These are phyloP conservation scores for Diuraphis noxia DNA, from an alignment of 1,140 invertebrate genomes.

Conservation along the genomic window DNA sequence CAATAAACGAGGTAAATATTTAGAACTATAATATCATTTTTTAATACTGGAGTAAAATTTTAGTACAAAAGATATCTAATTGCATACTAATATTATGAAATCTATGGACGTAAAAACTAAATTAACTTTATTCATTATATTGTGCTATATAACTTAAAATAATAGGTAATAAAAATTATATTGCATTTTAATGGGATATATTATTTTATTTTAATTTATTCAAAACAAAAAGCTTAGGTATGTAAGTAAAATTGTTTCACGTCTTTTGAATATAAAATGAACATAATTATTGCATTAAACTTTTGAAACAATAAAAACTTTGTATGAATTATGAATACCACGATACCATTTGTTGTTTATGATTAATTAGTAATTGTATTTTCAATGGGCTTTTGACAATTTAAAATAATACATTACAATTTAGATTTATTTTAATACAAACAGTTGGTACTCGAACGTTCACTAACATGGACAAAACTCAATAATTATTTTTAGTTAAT, in stretches of 20 bases:
- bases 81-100: neutral
- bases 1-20: neutral
- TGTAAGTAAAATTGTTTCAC: neutral
- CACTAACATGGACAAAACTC: neutral
- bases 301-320: constrained; percentile 11
- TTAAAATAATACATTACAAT: neutral
- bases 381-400: neutral
- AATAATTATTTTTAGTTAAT: neutral
- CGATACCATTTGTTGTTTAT: neutral
- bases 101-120: neutral
- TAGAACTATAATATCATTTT: neutral
- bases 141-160: no score
- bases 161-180: neutral
- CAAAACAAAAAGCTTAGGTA: neutral
- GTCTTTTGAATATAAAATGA: neutral
- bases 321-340: neutral
- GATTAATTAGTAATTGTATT: neutral
- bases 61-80: neutral
- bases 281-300: neutral
- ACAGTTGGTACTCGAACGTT: neutral
- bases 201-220: neutral
- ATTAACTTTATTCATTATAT: neutral
- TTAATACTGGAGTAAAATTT: neutral
- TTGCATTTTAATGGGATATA: neutral
- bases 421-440: neutral